Evolutionary conservation across 2,888 invertebrate genomes (phyloP), one percentile per base, ranked within the genome.

Genomic region (Polymixis lichenea): DNA sequence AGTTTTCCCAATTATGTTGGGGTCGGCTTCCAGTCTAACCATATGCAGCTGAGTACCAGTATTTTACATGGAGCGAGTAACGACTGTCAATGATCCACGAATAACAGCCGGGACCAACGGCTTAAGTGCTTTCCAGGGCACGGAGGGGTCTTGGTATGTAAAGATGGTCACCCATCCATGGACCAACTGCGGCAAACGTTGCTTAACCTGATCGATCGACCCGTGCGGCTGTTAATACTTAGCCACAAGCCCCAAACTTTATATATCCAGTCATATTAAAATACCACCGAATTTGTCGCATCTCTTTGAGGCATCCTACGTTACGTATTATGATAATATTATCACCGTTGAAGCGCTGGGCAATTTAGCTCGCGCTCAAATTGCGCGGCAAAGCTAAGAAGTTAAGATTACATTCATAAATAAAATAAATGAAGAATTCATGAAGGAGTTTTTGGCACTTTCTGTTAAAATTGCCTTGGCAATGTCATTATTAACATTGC

Each of bases 371-470:
- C 17, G 28, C 15, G 49, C 28, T 66, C 25, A 74, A 81, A 64
- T 75, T 66, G 61, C 81, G 49, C n/a, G 28, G 38, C n/a, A 28
- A 71, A 38, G 61, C 46, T 49, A 38, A 60, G 51, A 76, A 72
- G n/a, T 80, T 72, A 61, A 72, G 68, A 72, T 72, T 15, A 28
- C 61, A 38, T 71, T 61, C 79, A 71, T 53, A 71, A 77, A 77
- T 77, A 79, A 77, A 79, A 61, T 71, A 71, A 79, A 77, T 61
- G 46, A 61, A 71, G 77, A 70, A 61, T 77, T 71, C 70, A n/a
- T 53, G 60, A 32, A 9, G 15, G 22, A 61, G 46, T 55, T 43
- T 77, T 61, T 51, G 13, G 1, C 22, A 43, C 0, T 74, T 75
- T 60, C 19, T 19, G 17, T 8, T 66, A 43, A 77, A 49, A 77